phyloP scores from a whole-genome alignment of 2,888 invertebrate species.

The Ramazzottius varieornatus region DNA sequence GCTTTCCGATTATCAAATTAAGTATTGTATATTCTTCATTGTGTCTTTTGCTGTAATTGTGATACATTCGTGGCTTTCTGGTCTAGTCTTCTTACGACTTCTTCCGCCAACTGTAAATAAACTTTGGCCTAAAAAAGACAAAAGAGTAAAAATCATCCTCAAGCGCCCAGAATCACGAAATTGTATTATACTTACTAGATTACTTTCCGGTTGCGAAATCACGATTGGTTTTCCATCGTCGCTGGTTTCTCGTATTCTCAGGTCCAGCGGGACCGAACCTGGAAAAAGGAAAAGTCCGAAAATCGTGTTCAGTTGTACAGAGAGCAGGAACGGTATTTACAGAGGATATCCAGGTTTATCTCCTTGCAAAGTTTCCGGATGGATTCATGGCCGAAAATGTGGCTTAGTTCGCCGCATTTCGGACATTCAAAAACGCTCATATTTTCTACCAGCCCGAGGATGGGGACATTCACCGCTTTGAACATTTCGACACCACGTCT shows the following conservation, averaged over 20 bases:
- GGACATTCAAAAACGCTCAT: conserved; percentile 56
- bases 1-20: too few relatives aligned
- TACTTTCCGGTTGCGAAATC: conserved; percentile 34
- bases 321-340: conserved; percentile 15
- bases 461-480: conserved; percentile 46
- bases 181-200: conserved; percentile 11
- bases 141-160: background rate
- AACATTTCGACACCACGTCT: conserved; percentile 65
- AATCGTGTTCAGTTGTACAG: too few relatives aligned
- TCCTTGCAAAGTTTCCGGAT: conserved; percentile 31
- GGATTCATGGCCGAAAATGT: conserved; percentile 43
- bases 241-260: conserved; percentile 37
- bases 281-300: conserved; percentile 33
- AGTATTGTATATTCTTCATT: too few relatives aligned
- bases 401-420: conserved; percentile 42
- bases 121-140: background rate
- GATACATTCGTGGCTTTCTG: background rate
- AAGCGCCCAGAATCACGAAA: too few relatives aligned
- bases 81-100: too few relatives aligned
- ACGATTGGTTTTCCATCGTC: conserved; percentile 50
- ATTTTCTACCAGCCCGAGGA: conserved; percentile 67
- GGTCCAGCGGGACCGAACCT: conserved; percentile 43
- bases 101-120: background rate
- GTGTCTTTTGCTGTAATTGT: too few relatives aligned
- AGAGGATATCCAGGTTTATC: conserved; percentile 26